Evolutionary conservation across 2,797 vertebrate genomes (phyloP).

Genomic region (Anguilla obscura): DNA sequence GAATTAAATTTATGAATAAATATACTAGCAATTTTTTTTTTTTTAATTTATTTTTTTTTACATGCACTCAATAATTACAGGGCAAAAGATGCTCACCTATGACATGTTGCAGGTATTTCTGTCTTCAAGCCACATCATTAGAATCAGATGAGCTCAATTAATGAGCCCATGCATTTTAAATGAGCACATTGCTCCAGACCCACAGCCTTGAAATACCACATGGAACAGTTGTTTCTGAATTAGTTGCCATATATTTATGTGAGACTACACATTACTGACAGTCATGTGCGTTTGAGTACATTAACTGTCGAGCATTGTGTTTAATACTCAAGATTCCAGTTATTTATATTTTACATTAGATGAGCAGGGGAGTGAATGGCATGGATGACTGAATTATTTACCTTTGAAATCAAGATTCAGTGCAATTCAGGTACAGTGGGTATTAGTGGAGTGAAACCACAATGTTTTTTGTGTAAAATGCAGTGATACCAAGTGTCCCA

Average conservation of each 20-base stretch:
- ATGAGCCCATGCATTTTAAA: constrained; percentile 73
- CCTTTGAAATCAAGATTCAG: neutral
- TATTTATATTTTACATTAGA: neutral
- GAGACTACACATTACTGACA: constrained; percentile 53
- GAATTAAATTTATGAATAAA: neutral
- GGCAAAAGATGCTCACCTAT: constrained; percentile 4
- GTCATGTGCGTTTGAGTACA: constrained; percentile 35
- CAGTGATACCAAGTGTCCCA: neutral
- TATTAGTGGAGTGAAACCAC: neutral
- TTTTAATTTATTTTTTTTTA: neutral
- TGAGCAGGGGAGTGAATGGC: neutral
- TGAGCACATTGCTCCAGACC: constrained; percentile 56
- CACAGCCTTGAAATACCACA: constrained; percentile 55
- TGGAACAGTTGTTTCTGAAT: constrained; percentile 55
- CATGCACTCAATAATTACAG: neutral
- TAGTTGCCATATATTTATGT: constrained; percentile 52
- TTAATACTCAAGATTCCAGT: constrained; percentile 20
- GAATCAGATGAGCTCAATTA: constrained; percentile 71
- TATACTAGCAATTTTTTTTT: neutral
- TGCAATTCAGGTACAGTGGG: neutral
- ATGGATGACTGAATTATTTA: neutral
- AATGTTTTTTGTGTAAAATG: neutral
- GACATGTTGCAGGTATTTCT: constrained; percentile 35
- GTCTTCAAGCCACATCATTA: constrained; percentile 71
- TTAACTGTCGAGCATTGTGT: constrained; percentile 43